Conservation (phyloP, 2,888 invertebrate genomes). For the Eudemis profundana region DNA sequence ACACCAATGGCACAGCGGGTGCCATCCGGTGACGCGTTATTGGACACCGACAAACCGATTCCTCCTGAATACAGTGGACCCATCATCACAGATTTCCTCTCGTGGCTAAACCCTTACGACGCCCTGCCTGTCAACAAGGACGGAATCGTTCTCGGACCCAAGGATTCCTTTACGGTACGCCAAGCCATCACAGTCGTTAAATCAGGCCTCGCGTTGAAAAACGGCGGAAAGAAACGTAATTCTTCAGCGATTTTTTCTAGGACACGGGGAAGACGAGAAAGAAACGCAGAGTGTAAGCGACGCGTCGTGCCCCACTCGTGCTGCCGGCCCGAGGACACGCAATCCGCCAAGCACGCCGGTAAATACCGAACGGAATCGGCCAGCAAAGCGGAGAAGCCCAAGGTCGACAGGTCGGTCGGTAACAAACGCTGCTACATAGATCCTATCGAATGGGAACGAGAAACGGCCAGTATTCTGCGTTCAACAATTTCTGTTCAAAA, state of each 20-base stretch:
- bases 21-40: conserved; percentile 62
- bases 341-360: conserved; percentile 56
- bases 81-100: conserved; percentile 88
- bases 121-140: conserved; percentile 71
- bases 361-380: conserved; percentile 80
- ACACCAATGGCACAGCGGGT: conserved; percentile 63
- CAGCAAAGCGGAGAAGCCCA: conserved; percentile 70
- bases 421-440: conserved; percentile 84
- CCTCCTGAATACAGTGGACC: conserved; percentile 86
- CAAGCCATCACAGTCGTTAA: conserved; percentile 80
- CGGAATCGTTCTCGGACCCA: conserved; percentile 67
- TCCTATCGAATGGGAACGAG: conserved; percentile 82
- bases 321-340: conserved; percentile 69
- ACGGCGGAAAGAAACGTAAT: conserved; percentile 79
- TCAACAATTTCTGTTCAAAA: conserved; percentile 79
- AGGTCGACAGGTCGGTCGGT: conserved; percentile 79
- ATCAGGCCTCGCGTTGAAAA: conserved; percentile 72
- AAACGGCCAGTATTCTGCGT: conserved; percentile 83
- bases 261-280: conserved; percentile 79
- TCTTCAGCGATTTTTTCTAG: conserved; percentile 80
- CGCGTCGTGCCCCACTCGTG: conserved; percentile 76
- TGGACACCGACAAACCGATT: conserved; percentile 65
- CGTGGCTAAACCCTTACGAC: conserved; percentile 86
- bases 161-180: conserved; percentile 78
- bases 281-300: conserved; percentile 74